A percentile compares a stretch with the other conserved stretches of the same genome.
These are phyloP conservation scores for Sinocyclocheilus maitianheensis DNA, from an alignment of 2,113 vertebrate species.

Conservation along the genomic window DNA sequence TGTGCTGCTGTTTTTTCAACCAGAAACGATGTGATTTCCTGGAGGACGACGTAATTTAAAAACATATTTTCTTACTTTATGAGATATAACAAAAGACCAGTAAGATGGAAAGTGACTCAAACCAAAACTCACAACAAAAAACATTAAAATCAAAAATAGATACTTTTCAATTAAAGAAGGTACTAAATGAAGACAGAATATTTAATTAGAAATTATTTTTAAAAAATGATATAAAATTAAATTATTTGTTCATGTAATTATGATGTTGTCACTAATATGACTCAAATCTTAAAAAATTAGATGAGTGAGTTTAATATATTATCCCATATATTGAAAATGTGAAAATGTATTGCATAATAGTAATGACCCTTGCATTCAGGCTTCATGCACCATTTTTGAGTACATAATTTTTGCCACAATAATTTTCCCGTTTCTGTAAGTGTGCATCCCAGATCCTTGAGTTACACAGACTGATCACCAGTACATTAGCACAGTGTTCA, in stretches of 20 bases:
- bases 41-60: neutral
- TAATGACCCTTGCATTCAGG: neutral
- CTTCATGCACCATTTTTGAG: neutral
- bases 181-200: no score
- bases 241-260: neutral
- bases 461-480: conserved; percentile 34
- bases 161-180: neutral
- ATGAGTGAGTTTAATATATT: neutral
- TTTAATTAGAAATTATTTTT: neutral
- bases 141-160: neutral
- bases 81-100: neutral
- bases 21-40: neutral
- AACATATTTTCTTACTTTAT: neutral
- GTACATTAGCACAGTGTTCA: conserved; percentile 12
- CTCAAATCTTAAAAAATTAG: neutral
- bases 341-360: neutral
- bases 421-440: neutral
- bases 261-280: neutral
- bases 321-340: neutral
- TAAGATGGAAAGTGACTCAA: neutral
- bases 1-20: neutral
- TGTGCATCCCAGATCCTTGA: neutral
- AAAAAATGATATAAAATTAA: neutral
- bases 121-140: neutral
- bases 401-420: neutral